Evolutionary conservation across 2,113 vertebrate species (phyloP).

Genomic region (Pungitius pungitius): DNA sequence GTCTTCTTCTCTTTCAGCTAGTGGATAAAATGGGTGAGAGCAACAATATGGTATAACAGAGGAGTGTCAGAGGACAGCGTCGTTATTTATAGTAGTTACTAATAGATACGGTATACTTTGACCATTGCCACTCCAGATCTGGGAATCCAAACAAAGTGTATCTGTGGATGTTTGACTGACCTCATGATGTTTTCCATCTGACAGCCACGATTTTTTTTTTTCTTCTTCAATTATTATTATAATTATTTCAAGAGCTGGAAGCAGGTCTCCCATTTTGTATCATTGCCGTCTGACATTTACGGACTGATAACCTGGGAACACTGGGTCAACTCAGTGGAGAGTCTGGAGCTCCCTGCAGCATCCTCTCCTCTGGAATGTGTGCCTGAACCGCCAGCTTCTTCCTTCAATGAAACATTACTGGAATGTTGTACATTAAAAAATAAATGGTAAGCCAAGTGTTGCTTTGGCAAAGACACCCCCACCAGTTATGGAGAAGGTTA

Average conservation of each 20-base stretch:
- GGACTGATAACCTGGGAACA: constrained; percentile 48
- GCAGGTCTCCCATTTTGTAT: constrained; percentile 46
- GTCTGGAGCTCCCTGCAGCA: constrained; percentile 16
- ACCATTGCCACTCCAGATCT: constrained; percentile 44
- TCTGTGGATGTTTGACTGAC: constrained; percentile 40
- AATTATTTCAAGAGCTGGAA: constrained; percentile 38
- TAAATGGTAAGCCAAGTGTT: constrained; percentile 34
- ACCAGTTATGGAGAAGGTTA: constrained; percentile 17
- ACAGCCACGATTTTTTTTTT: constrained; percentile 27
- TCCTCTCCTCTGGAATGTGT: constrained; percentile 26
- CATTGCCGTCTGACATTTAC: constrained; percentile 60
- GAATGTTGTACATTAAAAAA: constrained; percentile 39
- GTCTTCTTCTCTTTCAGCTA: constrained; percentile 81
- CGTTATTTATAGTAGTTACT: constrained; percentile 40
- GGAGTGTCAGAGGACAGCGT: constrained; percentile 10
- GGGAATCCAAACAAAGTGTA: constrained; percentile 44
- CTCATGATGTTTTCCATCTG: constrained; percentile 31
- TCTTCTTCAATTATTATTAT: constrained; percentile 6
- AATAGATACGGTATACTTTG: constrained; percentile 48
- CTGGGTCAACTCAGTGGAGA: constrained; percentile 28
- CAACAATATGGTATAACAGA: constrained; percentile 96
- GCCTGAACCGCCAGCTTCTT: constrained; percentile 43
- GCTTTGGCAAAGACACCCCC: constrained; percentile 23
- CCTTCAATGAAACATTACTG: constrained; percentile 43
- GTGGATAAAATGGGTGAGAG: constrained; percentile 97